Evolutionary conservation across 2,113 vertebrate genomes (phyloP), one percentile per base, ranked within the genome.

Genomic region (Brachypodius melanocephalos): DNA sequence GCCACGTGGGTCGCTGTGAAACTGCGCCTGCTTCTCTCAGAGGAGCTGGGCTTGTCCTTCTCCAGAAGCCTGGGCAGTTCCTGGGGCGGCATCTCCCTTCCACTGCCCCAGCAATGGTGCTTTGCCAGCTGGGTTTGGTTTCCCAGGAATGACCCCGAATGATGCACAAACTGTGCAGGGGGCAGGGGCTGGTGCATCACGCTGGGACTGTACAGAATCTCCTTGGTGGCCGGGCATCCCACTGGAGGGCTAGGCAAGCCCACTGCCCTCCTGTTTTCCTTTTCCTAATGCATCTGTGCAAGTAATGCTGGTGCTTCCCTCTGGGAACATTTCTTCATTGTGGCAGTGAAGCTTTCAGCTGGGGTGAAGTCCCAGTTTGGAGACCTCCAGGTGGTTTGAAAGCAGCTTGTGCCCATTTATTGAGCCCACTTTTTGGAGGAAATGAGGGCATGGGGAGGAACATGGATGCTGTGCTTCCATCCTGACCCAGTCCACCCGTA

Each of bases 1-100:
- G 69, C 92, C 90, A 14, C 25, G 90, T 21, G 92, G 95, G 92
- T 82, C 49, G 34, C n/a, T 5, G 68, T 2, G 88, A 93, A 93
- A 95, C 73, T 96, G 93, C 95, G n/a, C n/a, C 88, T 43, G 54
- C 58, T 43, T 62, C 71, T 58, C 22, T 9, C 83, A 4, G 12
- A 6, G 43, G 17, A 82, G 38, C 62, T 2, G 31, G 21, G 32
- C 29, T 90, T 36, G 31, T 40, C 22, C 4, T 26, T 40, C 21
- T 21, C 5, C 3, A 0, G 28, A 6, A 67, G 38, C 32, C 81
- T 12, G 17, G 26, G 6, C 10, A 25, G 13, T 36, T 83, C 36
- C 52, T 14, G 24, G 24, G 11, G 3, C 0, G 0, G 19, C 57
- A 14, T 48, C 46, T 51, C 40, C 18, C n/a, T 86, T 63, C 26